Evolutionary conservation across 2,888 invertebrate genomes (phyloP).

Genomic region (Aphodius granarius): DNA sequence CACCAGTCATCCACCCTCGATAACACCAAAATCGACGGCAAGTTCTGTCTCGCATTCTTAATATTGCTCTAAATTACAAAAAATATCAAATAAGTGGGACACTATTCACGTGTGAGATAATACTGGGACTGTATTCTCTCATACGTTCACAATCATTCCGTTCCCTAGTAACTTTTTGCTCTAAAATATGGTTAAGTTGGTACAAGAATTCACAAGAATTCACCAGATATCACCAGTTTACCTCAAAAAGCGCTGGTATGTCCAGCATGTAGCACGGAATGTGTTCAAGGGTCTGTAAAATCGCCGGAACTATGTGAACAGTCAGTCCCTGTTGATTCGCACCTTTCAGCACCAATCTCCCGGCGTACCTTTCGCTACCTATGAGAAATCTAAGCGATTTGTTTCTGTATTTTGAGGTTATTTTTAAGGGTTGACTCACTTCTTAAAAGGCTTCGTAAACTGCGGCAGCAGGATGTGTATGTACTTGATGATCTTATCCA

Average conservation of each 20-base stretch:
- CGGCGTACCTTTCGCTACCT: slow-evolving; percentile 46
- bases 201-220: not conserved
- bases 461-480: slow-evolving; percentile 48
- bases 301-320: slow-evolving; percentile 63
- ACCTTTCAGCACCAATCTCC: slow-evolving; percentile 47
- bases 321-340: slow-evolving; percentile 57
- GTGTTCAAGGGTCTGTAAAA: slow-evolving; percentile 61
- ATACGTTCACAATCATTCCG: too few relatives aligned
- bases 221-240: too few relatives aligned
- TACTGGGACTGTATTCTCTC: too few relatives aligned
- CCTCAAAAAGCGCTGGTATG: slow-evolving; percentile 42
- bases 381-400: slow-evolving; percentile 40
- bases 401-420: not conserved
- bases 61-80: slow-evolving; percentile 36
- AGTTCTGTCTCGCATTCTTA: slow-evolving; percentile 39
- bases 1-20: slow-evolving; percentile 50
- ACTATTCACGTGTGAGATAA: too few relatives aligned
- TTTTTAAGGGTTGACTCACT: slow-evolving; percentile 38
- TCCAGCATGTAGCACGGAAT: slow-evolving; percentile 55
- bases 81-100: not conserved
- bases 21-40: slow-evolving; percentile 48
- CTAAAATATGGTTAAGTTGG: not conserved
- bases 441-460: slow-evolving; percentile 44
- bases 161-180: slow-evolving; percentile 2
- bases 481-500: slow-evolving; percentile 42